Conservation (phyloP, 2,888 invertebrate genomes). For the Lasius platythorax region DNA sequence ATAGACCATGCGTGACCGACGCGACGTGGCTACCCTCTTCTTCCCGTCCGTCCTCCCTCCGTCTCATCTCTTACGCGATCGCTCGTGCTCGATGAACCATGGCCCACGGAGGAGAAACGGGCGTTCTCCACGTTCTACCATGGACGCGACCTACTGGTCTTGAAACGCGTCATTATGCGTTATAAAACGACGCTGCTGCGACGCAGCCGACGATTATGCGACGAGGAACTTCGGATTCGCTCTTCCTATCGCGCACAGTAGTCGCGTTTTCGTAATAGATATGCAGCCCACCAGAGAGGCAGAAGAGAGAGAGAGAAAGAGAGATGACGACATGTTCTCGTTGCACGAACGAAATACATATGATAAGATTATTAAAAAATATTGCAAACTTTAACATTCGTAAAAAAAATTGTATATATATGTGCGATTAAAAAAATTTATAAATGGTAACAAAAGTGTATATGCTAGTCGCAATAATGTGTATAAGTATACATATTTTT, state of each 20-base stretch:
- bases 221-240: constrained; percentile 33
- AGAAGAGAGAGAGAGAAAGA: no score
- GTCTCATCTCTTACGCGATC: background rate
- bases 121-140: constrained; percentile 33
- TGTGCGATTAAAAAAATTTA: background rate
- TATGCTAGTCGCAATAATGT: no score
- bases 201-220: constrained; percentile 43
- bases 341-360: background rate
- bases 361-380: background rate
- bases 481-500: no score
- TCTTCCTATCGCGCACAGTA: constrained; percentile 37
- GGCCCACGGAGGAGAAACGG: constrained; percentile 9
- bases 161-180: constrained; percentile 48
- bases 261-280: constrained; percentile 25
- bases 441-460: background rate
- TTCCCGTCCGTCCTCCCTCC: background rate
- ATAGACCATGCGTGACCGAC: constrained; percentile 54
- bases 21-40: constrained; percentile 4
- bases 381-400: background rate
- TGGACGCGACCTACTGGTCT: constrained; percentile 57
- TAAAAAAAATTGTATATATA: no score
- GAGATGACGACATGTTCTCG: background rate
- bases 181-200: constrained; percentile 33
- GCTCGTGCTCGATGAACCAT: constrained; percentile 32
- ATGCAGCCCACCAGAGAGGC: background rate